Percentiles rank a stretch among this genome's conserved stretches.
These are phyloP conservation scores for Samia ricini DNA, from an alignment of 1,140 invertebrate genomes.

Conservation along the genomic window DNA sequence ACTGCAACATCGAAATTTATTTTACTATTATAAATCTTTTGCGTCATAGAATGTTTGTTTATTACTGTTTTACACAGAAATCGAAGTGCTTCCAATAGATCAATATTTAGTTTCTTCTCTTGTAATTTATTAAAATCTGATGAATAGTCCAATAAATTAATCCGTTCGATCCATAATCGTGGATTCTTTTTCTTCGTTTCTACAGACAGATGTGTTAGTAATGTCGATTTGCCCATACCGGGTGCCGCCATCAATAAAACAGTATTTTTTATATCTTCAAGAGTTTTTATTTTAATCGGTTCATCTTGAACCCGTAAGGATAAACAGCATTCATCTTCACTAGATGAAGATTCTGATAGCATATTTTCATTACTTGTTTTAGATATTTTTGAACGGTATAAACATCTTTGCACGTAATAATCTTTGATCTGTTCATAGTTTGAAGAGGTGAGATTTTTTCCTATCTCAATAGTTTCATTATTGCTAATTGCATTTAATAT, in stretches of 20 bases:
- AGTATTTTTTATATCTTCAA: slow-evolving; percentile 1
- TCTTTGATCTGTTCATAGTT: slow-evolving; percentile 11
- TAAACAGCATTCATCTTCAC: not conserved
- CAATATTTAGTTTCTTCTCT: not conserved
- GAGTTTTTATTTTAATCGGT: not conserved
- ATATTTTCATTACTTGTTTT: not conserved
- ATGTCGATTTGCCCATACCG: slow-evolving; percentile 16
- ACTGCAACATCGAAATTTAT: not conserved
- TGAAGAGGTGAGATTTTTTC: not conserved
- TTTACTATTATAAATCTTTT: not conserved
- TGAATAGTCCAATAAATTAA: slow-evolving; percentile 11
- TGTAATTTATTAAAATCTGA: slow-evolving; percentile 6
- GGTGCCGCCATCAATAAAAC: slow-evolving; percentile 3
- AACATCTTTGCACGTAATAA: slow-evolving; percentile 6
- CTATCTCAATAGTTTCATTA: slow-evolving; percentile 2
- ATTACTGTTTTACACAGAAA: slow-evolving; percentile 9
- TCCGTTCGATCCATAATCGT: slow-evolving; percentile 7
- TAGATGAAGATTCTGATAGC: not conserved
- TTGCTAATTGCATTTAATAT: slow-evolving; percentile 7
- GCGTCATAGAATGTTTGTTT: not conserved
- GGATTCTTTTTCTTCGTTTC: slow-evolving; percentile 1
- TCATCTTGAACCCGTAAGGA: not conserved
- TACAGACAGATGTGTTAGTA: slow-evolving; percentile 13
- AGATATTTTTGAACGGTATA: not conserved
- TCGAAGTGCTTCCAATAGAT: slow-evolving; percentile 6